Evolutionary conservation across 2,113 vertebrate species (phyloP).

Genomic region (Cyrtonyx montezumae): DNA sequence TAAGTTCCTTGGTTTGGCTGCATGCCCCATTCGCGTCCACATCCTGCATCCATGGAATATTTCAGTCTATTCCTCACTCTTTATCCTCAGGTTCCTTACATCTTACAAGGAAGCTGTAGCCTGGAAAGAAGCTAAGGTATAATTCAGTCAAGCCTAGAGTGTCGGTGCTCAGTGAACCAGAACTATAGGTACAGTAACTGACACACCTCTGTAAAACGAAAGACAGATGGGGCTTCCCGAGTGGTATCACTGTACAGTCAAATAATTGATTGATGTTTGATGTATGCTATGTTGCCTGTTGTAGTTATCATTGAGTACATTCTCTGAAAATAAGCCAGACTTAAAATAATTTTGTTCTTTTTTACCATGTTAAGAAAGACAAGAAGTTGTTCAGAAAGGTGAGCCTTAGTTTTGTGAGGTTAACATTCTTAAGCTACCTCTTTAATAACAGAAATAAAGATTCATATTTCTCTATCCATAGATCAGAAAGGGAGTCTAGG

Average conservation of each 20-base stretch:
- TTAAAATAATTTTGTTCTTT: neutral
- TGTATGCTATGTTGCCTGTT: neutral
- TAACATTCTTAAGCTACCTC: conserved; percentile 3
- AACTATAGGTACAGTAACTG: neutral
- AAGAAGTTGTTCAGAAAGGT: neutral
- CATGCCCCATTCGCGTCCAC: neutral
- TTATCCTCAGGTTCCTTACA: neutral
- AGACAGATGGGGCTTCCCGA: neutral
- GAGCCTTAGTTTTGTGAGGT: neutral
- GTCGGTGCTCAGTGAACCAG: neutral
- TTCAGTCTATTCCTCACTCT: neutral
- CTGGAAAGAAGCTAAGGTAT: neutral
- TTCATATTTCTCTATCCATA: neutral
- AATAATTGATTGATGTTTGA: neutral
- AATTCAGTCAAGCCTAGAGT: neutral
- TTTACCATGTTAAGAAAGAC: neutral
- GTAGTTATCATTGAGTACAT: neutral
- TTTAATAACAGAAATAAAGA: neutral
- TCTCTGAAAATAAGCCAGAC: neutral
- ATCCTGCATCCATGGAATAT: neutral
- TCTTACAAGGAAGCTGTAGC: neutral
- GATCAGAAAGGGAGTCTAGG: neutral
- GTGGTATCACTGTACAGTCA: neutral
- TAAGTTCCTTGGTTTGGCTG: neutral
- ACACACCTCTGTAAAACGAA: neutral